Evolutionary conservation across 2,888 invertebrate species (phyloP), one percentile per base, ranked within the genome.

Genomic region (Acholoe squamosa): DNA sequence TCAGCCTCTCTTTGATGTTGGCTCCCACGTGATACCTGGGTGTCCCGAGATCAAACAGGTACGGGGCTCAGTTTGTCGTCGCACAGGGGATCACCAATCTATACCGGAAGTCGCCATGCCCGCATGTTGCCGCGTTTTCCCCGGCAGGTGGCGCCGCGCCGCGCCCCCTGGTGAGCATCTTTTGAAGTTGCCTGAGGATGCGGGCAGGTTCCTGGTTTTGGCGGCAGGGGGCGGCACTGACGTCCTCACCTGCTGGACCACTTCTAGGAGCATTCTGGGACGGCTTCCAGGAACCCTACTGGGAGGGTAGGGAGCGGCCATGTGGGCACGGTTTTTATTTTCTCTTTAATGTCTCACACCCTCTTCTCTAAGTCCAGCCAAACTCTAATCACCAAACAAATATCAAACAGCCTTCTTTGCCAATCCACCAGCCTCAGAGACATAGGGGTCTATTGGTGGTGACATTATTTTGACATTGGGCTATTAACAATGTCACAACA

Each of bases 21-120:
- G 34, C 80, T 25, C 14, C 43, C 33, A 80, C 80, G 80, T 80
- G 80, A 43, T 80, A 43, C 80, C 80, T 43, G 33, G 10, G 34
- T 19, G 80, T 80, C 16, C 34, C 80, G 1, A 43, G 80, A 80
- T 80, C 80, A 80, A 80, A 80, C 80, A 33, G 80, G 5, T 12
- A 16, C 80, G 43, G 80, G 43, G 80, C 5, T 16, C 25, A 43
- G 34, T 34, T 34, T 80, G 33, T 80, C 43, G 5, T 43, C 28
- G 28, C 28, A 1, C 71, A 28, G 76, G 76, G 76, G 76, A 28
- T 31, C 25, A 3, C 31, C 71, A 5, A 7, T 28, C 28, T 71
- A 43, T 28, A 25, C 71, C 71, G 80, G 80, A 80, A 34, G 80
- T 80, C 34, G 34, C 1, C 80, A 10, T 5, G 80, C 80, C 43